Evolutionary conservation across 2,113 vertebrate genomes (phyloP).

Genomic region (Pionites leucogaster): DNA sequence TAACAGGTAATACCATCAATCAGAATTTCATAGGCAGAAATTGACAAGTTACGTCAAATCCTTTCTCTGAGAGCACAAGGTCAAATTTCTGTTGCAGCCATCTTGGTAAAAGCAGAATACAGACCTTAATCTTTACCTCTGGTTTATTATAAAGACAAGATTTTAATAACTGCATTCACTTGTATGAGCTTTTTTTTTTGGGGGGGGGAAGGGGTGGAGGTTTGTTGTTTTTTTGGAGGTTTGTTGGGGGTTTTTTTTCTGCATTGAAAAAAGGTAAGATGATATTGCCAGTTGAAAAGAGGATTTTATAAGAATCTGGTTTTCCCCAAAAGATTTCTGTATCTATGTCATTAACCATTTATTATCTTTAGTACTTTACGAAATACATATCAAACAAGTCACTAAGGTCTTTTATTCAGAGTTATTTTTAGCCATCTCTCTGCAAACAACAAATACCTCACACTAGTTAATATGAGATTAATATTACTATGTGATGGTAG

Average conservation of each 20-base stretch:
- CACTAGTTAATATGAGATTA: background rate
- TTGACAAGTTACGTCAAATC: background rate
- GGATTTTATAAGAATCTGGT: background rate
- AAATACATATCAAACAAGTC: background rate
- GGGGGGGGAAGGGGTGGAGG: rapidly evolving
- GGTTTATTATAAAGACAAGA: background rate
- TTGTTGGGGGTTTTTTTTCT: background rate
- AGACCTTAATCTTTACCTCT: background rate
- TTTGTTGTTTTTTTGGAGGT: background rate
- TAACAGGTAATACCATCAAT: background rate
- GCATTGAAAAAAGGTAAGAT: background rate
- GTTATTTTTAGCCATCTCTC: background rate
- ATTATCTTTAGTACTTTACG: background rate
- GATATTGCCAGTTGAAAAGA: background rate
- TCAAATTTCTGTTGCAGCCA: background rate
- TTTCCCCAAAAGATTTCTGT: background rate
- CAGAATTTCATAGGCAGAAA: background rate
- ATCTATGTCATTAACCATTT: background rate
- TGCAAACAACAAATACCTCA: background rate
- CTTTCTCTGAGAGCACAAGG: background rate
- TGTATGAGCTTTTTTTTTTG: background rate
- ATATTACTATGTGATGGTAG: background rate
- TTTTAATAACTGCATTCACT: background rate
- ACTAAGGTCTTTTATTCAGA: background rate
- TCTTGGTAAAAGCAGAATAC: background rate